Evolutionary conservation across 2,797 vertebrate genomes (phyloP), one percentile per base, ranked within the genome.

Genomic region (Sebastiscus tertius): DNA sequence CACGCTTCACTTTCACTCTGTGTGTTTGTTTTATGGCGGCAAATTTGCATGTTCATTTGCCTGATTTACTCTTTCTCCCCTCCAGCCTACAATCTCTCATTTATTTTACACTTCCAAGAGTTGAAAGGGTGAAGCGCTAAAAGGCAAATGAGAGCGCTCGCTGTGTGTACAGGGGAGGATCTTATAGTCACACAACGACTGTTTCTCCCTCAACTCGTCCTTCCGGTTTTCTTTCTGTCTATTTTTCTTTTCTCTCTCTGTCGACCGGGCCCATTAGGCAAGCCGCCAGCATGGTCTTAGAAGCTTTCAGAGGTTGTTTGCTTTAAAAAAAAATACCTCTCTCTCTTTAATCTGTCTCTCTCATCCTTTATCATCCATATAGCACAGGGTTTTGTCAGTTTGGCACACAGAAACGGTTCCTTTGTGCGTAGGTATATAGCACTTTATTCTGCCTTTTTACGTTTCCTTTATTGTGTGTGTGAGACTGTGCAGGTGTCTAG

Each of bases 161-260:
- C 11, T 66, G 52, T 59, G 52, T 59, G 67, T 2, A 49, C 39
- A 10, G 18, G 78, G 72, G 22, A 82, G 68, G 77, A 60, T 87
- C 78, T 66, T 16, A n/a, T 2, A 63, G 62, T 69, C 36, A 27
- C 80, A 75, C 26, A 26, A 54, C 62, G 11, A 16, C 61, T 52
- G 66, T 83, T 82, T 77, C 81, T 92, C 67, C 72, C 59, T 78
- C n/a, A 86, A 92, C 90, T 82, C 1, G 89, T 92, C 87, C 75
- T 71, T 92, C 89, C 86, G 88, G 92, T 92, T 93, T 81, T 84
- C 69, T 65, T 58, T 75, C 59, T 9, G 55, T 72, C 58, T 71
- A 61, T 79, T 83, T 83, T 80, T 73, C 31, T 58, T 82, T 75
- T 81, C 6, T 80, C 24, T 59, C 33, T 84, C 12, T 58, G 49